phyloP scores from a whole-genome alignment of 2,113 vertebrate species.

The Pelecanus crispus region DNA sequence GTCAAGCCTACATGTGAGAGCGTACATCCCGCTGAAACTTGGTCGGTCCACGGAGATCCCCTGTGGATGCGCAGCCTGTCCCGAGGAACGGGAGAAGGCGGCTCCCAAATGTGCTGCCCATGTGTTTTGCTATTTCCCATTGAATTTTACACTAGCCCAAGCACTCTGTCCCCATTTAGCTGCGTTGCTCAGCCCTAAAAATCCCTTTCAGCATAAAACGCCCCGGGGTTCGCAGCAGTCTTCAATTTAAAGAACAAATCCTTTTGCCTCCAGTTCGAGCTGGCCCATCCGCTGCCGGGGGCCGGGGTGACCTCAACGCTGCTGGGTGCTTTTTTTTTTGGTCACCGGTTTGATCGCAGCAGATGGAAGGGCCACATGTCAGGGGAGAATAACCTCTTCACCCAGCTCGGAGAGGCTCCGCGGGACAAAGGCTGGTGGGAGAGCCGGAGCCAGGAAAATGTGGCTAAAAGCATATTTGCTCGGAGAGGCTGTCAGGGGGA shows the following conservation, averaged over 20 bases:
- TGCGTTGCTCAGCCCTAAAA: not conserved
- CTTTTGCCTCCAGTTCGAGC: not conserved
- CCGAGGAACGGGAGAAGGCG: not conserved
- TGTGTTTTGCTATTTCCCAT: not conserved
- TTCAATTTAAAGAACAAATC: slow-evolving; percentile 10
- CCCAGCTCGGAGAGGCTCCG: not conserved
- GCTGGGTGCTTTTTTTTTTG: not conserved
- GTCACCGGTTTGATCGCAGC: not conserved
- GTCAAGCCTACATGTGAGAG: not conserved
- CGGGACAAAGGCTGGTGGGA: not conserved
- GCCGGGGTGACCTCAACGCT: not conserved
- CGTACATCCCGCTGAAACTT: not conserved
- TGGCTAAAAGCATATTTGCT: not conserved
- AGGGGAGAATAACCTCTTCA: not conserved
- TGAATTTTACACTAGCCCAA: not conserved
- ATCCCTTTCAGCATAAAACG: not conserved
- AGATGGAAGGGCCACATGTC: not conserved
- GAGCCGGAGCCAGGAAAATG: not conserved
- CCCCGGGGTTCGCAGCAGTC: not conserved
- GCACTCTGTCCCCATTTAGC: not conserved
- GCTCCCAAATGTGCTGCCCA: slow-evolving; percentile 14
- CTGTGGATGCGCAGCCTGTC: rapidly evolving
- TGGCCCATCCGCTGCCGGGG: not conserved
- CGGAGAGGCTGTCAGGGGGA: not conserved
- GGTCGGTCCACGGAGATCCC: rapidly evolving